phyloP scores from a whole-genome alignment of 2,888 invertebrate species.

The Synergus umbraculus region DNA sequence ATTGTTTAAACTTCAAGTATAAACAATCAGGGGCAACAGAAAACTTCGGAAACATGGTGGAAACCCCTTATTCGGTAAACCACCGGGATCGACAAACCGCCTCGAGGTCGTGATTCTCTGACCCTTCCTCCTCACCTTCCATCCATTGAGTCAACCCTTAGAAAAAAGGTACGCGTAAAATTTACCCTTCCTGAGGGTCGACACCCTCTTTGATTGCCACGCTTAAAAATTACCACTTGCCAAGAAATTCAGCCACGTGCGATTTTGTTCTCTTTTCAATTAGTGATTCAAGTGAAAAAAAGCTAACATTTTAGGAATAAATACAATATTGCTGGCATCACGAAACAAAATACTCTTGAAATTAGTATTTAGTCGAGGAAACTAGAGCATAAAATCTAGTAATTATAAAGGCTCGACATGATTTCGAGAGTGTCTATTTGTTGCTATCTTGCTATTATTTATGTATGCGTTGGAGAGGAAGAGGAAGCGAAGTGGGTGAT shows the following conservation, averaged over 20 bases:
- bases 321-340: too few relatives aligned
- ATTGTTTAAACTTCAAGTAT: constrained; percentile 54
- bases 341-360: too few relatives aligned
- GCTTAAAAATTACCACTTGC: constrained; percentile 5
- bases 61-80: constrained; percentile 42
- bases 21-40: constrained; percentile 51
- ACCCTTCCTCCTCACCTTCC: neutral
- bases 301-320: too few relatives aligned
- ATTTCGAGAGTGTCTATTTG: constrained; percentile 13
- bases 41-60: constrained; percentile 32
- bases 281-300: neutral
- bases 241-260: neutral
- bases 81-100: constrained; percentile 41
- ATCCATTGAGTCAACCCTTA: constrained; percentile 13
- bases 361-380: neutral
- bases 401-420: neutral
- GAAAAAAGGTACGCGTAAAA: constrained; percentile 38
- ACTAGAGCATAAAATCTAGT: neutral
- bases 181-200: neutral
- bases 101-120: constrained; percentile 33
- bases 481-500: neutral
- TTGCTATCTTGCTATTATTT: constrained; percentile 7
- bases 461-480: neutral
- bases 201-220: neutral
- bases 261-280: neutral